These are phyloP conservation scores for Pseudobourletiella spinata DNA, from an alignment of 1,140 invertebrate genomes.

Conservation along the genomic window DNA sequence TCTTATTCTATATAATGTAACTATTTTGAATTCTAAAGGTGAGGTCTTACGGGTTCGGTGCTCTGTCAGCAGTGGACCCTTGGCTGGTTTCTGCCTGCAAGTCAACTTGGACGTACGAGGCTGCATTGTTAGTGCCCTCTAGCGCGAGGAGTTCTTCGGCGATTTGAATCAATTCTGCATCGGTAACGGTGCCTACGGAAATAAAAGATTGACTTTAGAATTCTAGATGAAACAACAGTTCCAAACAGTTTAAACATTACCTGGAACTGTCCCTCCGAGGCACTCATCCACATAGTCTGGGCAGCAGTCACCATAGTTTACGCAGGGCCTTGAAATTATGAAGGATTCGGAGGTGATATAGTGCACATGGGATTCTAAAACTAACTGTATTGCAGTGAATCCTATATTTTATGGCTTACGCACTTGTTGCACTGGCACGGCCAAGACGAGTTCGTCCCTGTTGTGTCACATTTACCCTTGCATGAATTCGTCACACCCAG, in stretches of 20 bases:
- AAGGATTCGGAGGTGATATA: neutral
- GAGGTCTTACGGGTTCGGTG: constrained; percentile 56
- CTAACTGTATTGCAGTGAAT: no score
- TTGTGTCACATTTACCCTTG: constrained; percentile 14
- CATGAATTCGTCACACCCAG: constrained; percentile 10
- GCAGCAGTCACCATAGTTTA: constrained; percentile 20
- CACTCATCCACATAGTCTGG: constrained; percentile 14
- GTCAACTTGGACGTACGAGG: constrained; percentile 55
- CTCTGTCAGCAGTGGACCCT: constrained; percentile 54
- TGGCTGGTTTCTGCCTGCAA: constrained; percentile 60
- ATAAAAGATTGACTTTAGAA: no score
- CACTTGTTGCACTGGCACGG: constrained; percentile 27
- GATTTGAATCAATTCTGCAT: constrained; percentile 54
- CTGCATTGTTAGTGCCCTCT: constrained; percentile 56
- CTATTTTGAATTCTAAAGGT: neutral
- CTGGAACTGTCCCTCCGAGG: neutral
- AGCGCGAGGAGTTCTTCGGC: constrained; percentile 60
- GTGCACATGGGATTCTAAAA: no score
- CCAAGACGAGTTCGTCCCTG: neutral
- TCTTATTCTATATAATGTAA: neutral
- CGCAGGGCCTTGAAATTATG: neutral
- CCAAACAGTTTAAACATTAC: no score
- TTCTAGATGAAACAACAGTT: no score
- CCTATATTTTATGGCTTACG: neutral
- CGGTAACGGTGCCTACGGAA: constrained; percentile 40